phyloP scores from a whole-genome alignment of 2,797 vertebrate species.

The Eulemur albifrons region DNA sequence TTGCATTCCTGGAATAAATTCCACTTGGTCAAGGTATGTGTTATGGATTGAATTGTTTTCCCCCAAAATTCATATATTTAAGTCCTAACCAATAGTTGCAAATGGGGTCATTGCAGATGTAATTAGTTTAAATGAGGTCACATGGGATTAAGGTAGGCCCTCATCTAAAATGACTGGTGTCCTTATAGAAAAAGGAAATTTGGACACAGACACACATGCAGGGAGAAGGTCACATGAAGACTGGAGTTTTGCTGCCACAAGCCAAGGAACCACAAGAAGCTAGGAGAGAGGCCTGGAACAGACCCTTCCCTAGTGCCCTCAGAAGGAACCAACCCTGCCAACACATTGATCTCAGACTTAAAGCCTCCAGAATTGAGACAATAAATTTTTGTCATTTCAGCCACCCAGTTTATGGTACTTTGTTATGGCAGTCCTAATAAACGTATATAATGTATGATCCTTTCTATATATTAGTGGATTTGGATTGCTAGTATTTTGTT shows the following conservation, averaged over 20 bases:
- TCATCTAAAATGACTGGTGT: not conserved
- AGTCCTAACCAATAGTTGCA: not conserved
- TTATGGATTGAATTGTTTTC: not conserved
- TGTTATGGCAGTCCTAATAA: not conserved
- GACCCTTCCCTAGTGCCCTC: not conserved
- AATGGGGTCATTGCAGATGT: not conserved
- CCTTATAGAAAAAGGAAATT: slow-evolving; percentile 13
- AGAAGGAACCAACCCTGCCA: not conserved
- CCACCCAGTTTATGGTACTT: not conserved
- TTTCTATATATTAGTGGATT: slow-evolving; percentile 30
- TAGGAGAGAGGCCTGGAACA: not conserved
- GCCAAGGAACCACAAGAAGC: not conserved
- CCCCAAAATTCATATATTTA: not conserved
- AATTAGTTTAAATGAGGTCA: not conserved
- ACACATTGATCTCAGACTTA: not conserved
- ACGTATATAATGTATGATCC: not conserved
- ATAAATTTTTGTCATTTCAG: slow-evolving; percentile 11
- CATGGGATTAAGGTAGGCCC: not conserved
- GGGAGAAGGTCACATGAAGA: not conserved
- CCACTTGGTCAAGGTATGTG: not conserved
- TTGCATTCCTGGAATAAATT: not conserved
- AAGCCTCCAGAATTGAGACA: not conserved
- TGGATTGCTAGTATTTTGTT: not conserved
- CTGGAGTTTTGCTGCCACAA: not conserved
- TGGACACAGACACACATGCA: not conserved